Conservation (phyloP, 2,888 invertebrate genomes). For the Cabera pusaria region DNA sequence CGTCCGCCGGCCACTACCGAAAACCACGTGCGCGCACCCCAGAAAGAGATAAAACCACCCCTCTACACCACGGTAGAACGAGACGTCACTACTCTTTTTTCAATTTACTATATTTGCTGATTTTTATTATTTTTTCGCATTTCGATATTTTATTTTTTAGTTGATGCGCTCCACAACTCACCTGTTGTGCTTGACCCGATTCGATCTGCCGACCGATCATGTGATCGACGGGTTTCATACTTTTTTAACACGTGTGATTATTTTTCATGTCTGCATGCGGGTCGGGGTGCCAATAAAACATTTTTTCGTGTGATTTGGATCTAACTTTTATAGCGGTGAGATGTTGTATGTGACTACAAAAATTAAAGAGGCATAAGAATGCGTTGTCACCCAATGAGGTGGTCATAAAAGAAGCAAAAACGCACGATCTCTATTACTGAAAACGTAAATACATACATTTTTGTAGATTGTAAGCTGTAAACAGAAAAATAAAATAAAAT, state of each 20-base stretch:
- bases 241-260: slow-evolving; percentile 51
- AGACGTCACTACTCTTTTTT: slow-evolving; percentile 71
- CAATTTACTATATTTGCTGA: slow-evolving; percentile 81
- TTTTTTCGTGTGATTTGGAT: slow-evolving; percentile 27
- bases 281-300: slow-evolving; percentile 26
- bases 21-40: slow-evolving; percentile 75
- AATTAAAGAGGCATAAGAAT: too few species aligned
- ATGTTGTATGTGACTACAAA: too few species aligned
- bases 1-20: slow-evolving; percentile 44
- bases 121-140: slow-evolving; percentile 83
- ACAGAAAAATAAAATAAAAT: too few species aligned
- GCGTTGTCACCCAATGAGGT: too few species aligned
- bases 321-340: too few species aligned
- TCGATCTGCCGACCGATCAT: slow-evolving; percentile 74
- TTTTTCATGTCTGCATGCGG: slow-evolving; percentile 34
- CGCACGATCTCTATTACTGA: too few species aligned
- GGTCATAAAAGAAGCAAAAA: too few species aligned
- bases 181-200: slow-evolving; percentile 83
- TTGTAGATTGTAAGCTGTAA: too few species aligned
- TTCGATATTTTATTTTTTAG: slow-evolving; percentile 84
- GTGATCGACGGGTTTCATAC: slow-evolving; percentile 72
- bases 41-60: slow-evolving; percentile 54
- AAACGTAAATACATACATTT: too few species aligned
- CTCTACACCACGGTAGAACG: slow-evolving; percentile 36
- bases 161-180: slow-evolving; percentile 80